Conservation (phyloP, 2,797 vertebrate genomes). For the Crocodylus rhombifer region DNA sequence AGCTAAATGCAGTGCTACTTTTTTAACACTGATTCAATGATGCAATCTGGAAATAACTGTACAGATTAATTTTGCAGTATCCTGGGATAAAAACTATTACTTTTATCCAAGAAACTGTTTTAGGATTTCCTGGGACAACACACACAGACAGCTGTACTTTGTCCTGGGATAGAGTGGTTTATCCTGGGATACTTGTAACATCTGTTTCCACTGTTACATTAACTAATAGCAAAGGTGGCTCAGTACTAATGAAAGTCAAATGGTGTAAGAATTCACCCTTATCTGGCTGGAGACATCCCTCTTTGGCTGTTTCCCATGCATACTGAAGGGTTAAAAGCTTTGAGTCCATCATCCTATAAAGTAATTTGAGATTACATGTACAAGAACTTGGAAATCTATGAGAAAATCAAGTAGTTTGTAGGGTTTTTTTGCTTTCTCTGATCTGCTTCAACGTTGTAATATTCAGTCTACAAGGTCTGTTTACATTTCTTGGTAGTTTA, state of each 20-base stretch:
- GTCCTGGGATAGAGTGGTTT: too few species aligned
- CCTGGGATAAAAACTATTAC: too few species aligned
- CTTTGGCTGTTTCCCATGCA: neutral
- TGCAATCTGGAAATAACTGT: neutral
- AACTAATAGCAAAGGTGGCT: too few species aligned
- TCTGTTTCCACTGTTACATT: too few species aligned
- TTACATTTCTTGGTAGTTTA: constrained; percentile 24
- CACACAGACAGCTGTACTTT: too few species aligned
- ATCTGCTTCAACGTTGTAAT: neutral
- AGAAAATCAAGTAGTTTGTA: neutral
- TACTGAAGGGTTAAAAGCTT: neutral
- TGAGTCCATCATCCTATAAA: neutral
- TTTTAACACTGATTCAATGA: neutral
- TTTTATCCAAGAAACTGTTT: too few species aligned
- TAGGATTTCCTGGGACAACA: neutral
- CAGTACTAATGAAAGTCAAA: neutral
- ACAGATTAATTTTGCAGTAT: too few species aligned
- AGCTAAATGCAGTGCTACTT: too few species aligned
- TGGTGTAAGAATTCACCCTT: neutral
- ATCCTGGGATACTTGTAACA: too few species aligned
- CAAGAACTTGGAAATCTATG: neutral
- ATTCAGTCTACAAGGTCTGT: neutral
- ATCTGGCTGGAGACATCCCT: neutral
- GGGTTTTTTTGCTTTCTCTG: neutral
- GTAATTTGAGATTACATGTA: neutral